Evolutionary conservation across 2,113 vertebrate genomes (phyloP), one percentile per base, ranked within the genome.

Genomic region (Polypterus bichir): DNA sequence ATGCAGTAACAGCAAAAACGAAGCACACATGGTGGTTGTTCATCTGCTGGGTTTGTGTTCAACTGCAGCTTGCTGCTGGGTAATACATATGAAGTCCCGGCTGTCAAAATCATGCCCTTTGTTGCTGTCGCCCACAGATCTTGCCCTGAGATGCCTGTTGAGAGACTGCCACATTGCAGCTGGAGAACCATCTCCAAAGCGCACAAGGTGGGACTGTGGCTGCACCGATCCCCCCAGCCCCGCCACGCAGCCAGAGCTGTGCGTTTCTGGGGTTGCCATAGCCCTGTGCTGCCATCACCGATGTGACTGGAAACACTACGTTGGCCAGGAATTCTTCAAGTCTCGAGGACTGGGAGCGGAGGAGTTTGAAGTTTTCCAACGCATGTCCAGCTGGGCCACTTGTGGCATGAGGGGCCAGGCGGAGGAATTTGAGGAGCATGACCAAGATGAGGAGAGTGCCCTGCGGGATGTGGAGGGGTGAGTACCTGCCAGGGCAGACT

Each of bases 341-440:
- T 75, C 86, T 58, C 73, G 70, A 54, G 96, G 93, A 67, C 86
- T 99, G 4, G 90, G 90, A 3, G 74, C 83, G 0, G 55, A 48
- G 1, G 92, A 99, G 73, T 99, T 99, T 66, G 69, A 84, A 6
- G 87, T 88, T 59, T 92, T 94, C 77, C 91, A 91, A 69, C 87
- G 95, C 62, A 94, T 99, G 93, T 94, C 91, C 61, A 97, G 96
- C 66, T 99, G 96, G 96, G 96, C 94, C 1, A 99, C 95, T 1
- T 99, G 95, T 73, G 92, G 94, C 47, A 79, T 86, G 83, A 73
- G 51, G 69, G 70, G 62, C 59, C 67, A 4, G n/a, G 60, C 64
- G 3, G 62, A 44, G 0, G 64, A 76, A 0, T 57, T 68, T 27
- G 81, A 84, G 57, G 88, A 87, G 10, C 88, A 93, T 0, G 81